These are phyloP conservation scores for Channallabes apus DNA, from an alignment of 2,797 vertebrate genomes.

Conservation along the genomic window DNA sequence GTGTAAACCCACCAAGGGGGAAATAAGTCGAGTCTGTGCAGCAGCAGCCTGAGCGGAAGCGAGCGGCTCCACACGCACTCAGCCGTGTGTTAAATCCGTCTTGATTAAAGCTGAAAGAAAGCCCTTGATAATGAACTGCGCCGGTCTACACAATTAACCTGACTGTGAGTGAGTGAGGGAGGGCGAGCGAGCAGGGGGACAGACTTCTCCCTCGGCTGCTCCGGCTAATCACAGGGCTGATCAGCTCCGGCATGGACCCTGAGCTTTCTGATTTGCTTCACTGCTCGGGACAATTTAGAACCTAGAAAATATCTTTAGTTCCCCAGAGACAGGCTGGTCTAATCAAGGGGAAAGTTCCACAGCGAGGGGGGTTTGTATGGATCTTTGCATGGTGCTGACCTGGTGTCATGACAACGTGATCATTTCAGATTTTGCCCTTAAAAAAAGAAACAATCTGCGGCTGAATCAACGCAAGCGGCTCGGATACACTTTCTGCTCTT, in stretches of 20 bases:
- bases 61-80: conserved; percentile 62
- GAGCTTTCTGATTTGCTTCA: conserved; percentile 68
- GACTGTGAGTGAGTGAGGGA: conserved; percentile 69
- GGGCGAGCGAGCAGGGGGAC: conserved; percentile 67
- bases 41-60: conserved; percentile 47
- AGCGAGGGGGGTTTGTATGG: neutral
- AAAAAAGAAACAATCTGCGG: neutral
- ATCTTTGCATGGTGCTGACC: conserved; percentile 11
- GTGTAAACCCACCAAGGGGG: neutral
- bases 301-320: conserved; percentile 64
- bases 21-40: conserved; percentile 35
- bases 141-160: conserved; percentile 76
- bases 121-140: conserved; percentile 62
- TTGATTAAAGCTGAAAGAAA: conserved; percentile 75
- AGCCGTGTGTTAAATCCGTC: conserved; percentile 74
- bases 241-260: conserved; percentile 61
- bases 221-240: conserved; percentile 72
- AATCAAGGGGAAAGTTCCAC: neutral
- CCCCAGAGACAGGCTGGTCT: conserved; percentile 6
- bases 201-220: conserved; percentile 50
- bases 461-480: neutral
- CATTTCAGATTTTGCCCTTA: neutral
- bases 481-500: neutral
- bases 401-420: neutral
- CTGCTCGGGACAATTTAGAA: conserved; percentile 74